These are phyloP conservation scores for Drosophila equinoxialis DNA, from an alignment of 1,140 invertebrate species.

Conservation along the genomic window DNA sequence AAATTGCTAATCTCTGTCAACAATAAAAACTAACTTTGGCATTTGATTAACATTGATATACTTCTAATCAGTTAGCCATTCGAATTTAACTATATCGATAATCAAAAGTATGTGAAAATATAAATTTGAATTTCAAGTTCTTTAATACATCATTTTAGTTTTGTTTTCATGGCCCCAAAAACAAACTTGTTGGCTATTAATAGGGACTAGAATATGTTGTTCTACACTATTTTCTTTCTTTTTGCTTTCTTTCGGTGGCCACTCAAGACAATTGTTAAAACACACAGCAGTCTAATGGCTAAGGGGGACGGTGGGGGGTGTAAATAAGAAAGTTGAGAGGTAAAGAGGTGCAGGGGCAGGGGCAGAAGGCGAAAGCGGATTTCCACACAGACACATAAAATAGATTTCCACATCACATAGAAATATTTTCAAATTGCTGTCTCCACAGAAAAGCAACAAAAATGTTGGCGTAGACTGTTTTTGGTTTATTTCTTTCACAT, in stretches of 20 bases:
- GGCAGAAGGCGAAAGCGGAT: neutral
- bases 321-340: neutral
- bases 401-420: constrained; percentile 14
- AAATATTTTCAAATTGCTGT: constrained; percentile 27
- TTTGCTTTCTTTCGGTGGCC: neutral
- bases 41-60: constrained; percentile 17
- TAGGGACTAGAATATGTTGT: neutral
- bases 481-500: constrained; percentile 26
- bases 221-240: neutral
- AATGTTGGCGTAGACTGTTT: constrained; percentile 38
- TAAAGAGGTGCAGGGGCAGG: neutral
- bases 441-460: constrained; percentile 10
- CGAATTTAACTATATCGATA: constrained; percentile 3
- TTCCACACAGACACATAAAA: neutral
- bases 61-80: constrained; percentile 22
- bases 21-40: constrained; percentile 19
- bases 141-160: neutral
- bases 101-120: neutral
- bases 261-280: constrained; percentile 9
- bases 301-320: neutral
- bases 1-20: constrained; percentile 27
- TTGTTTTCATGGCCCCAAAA: neutral
- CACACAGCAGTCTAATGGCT: neutral
- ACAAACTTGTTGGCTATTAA: constrained; percentile 1
- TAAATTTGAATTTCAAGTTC: neutral